Conservation (phyloP, 2,797 vertebrate genomes). For the Notoglanidium macrostoma region DNA sequence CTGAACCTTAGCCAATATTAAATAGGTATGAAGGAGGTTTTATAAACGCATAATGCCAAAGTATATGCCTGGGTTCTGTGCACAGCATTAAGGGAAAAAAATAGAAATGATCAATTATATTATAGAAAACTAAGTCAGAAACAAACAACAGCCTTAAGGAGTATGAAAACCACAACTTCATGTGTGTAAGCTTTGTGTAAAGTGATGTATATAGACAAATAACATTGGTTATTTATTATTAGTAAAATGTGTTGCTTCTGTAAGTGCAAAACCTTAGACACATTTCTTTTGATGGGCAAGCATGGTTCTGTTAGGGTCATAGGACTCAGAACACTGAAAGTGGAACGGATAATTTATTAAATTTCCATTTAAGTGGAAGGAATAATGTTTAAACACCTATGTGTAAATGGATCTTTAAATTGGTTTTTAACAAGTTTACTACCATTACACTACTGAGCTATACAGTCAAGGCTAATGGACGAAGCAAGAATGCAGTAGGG, state of each 20-base stretch:
- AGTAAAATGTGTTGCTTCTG: neutral
- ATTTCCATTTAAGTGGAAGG: neutral
- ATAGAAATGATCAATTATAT: no score
- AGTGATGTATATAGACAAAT: neutral
- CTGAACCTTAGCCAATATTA: neutral
- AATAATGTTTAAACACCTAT: conserved; percentile 32
- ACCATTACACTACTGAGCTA: conserved; percentile 1
- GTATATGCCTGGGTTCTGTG: neutral
- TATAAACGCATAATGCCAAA: neutral
- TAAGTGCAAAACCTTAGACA: conserved; percentile 28
- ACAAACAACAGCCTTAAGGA: neutral
- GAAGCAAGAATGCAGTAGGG: neutral
- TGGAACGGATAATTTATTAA: neutral
- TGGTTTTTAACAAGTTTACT: neutral
- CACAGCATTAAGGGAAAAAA: no score
- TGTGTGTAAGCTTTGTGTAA: neutral
- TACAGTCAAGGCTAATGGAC: neutral
- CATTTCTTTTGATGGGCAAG: neutral
- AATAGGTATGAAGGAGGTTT: neutral
- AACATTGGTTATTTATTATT: neutral
- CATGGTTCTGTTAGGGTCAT: neutral
- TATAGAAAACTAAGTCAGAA: neutral
- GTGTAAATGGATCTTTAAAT: conserved; percentile 14
- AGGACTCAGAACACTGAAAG: conserved; percentile 21
- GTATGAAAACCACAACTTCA: neutral